Base-by-base conservation (phyloP, 2,113 vertebrate genomes). In the Neotoma lepida region DNA sequence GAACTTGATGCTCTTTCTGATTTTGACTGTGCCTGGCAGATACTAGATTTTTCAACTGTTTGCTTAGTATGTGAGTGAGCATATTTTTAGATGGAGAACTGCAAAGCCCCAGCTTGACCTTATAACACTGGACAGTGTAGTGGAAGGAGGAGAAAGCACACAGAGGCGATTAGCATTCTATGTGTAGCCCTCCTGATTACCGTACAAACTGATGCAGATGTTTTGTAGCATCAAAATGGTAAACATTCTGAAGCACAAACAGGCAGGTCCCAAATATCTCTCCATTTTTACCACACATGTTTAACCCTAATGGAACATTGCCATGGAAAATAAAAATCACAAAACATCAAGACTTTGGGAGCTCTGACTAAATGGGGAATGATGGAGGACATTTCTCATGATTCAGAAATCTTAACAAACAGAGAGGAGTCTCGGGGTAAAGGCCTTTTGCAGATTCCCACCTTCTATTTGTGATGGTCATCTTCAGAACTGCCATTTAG, bases 11-110 rank as follows among this genome's bases (percentile, higher is more conserved):
- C 9, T 74, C 30, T 84, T 88, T 54, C 10, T 56, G 46, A 63
- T 71, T 85, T 73, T n/a, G n/a, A 24, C 44, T 61, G 2, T 74
- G 2, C 7, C 54, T 93, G 46, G 12, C 20, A 86, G 76, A 58
- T 74, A 56, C 64, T 54, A 66, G 33, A 13, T 88, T 61, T 90
- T 88, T 46, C 70, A 77, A 49, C 24, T 70, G 13, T 56, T 71
- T 56, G 44, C 14, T 74, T 61, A 54, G 77, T 58, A 56, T 44
- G 28, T n/a, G 5, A 76, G 46, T 68, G 49, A 94, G n/a, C 61
- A 64, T 74, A 84, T 20, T 86, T 94, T 94, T 51, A 89, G 49
- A 89, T 49, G 6, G 4, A 73, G 61, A 41, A 30, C 56, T 46
- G 1, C 12, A 6, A 73, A 84, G n/a, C 14, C 76, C 4, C 51